Evolutionary conservation across 2,888 invertebrate species (phyloP), one percentile per base, ranked within the genome.

Genomic region (Ganaspis brasiliensis): DNA sequence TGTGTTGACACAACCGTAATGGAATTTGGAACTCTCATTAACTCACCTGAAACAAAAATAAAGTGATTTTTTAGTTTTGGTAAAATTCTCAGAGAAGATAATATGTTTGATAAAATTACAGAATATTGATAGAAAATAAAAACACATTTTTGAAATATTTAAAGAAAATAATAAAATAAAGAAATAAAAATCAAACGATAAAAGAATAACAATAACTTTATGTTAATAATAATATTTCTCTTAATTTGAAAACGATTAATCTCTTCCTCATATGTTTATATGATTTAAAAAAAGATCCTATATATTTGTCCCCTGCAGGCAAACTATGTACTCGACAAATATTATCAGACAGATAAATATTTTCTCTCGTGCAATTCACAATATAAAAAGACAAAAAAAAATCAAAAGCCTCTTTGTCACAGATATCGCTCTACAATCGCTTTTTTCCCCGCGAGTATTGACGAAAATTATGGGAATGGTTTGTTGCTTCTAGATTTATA

Each of bases 351-450:
- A 26, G 40, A 67, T 67, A 21, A 67, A 67, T 61, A 61, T 61
- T 63, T 67, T n/a, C 40, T 67, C 24, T 45, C 8, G 52, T 52
- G 19, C 19, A 52, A 16, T 52, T 52, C 52, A 52, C 52, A 52
- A 52, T n/a, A 2, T 67, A 45, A 24, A 67, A 67, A 67, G 9
- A 16, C 16, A 24, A 37, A 16, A 5, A 37, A 63, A 63, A 67
- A 45, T 67, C 45, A 67, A 67, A 67, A 67, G 21, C 40, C 24
- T 9, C 67, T 67, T 67, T 67, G 24, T 67, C 67, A 67, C 45
- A 10, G 24, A 8, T 24, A 67, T n/a, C 67, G 67, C 14, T 40
- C 45, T 5, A 37, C 40, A 24, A 67, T 67, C 40, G 63, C 21
- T 21, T 45, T 14, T 52, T 67, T 14, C 21, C 61, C 61, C 45